Evolutionary conservation across 2,797 vertebrate species (phyloP), one percentile per base, ranked within the genome.

Genomic region (Lepus oiostolus): DNA sequence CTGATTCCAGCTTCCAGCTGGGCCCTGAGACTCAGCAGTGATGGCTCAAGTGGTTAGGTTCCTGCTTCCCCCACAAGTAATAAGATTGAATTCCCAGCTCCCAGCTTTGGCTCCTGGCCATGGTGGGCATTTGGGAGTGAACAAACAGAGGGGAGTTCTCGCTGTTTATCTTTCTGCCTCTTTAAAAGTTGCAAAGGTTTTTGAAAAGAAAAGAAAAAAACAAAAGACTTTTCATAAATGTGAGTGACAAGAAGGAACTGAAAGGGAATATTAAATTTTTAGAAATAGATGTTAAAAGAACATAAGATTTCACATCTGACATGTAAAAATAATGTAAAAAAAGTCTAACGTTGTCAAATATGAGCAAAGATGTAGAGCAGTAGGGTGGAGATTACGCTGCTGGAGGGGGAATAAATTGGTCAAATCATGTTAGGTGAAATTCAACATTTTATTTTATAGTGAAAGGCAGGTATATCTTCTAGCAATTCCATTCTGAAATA

Each of bases 181-280:
- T 21, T 21, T 58, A 47, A 47, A 47, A 47, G 42, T 47, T 47
- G 42, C 42, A 92, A 85, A 80, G 65, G 13, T 7, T 42, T 87
- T 93, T 90, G 52, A 50, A 93, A 85, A 75, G 65, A 67, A 92
- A 88, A 50, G 12, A 21, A 35, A 87, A 90, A 7, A 82, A 87
- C 11, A 60, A 93, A 68, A 90, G 30, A 32, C 9, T 47, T 92
- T 93, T 94, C n/a, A 58, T 84, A 91, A 92, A 42, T 88, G 19
- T 74, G 54, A 93, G 90, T 92, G 42, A 86, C 72, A 38, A 83
- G 19, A 74, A 86, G 79, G n/a, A 95, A 65, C 75, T 76, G 68
- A 88, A 70, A 63, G 62, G 26, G 28, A 91, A 11, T 52, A 54
- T 26, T 75, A 79, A 75, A 60, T 42, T 93, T 50, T 16, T 63